phyloP scores from a whole-genome alignment of 2,888 invertebrate genomes.

The Meganola albula region DNA sequence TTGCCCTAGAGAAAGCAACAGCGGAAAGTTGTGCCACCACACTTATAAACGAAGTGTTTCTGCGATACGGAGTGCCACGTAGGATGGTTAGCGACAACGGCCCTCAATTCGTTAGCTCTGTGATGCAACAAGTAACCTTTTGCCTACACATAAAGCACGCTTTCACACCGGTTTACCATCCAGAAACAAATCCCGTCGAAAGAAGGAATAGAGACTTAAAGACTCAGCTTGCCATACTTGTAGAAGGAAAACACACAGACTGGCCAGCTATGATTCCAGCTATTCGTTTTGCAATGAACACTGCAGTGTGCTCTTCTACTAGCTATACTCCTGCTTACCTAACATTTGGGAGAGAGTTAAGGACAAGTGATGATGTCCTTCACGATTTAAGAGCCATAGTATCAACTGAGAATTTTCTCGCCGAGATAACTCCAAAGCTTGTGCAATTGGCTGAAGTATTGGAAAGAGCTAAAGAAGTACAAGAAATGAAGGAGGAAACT shows the following conservation, averaged over 20 bases:
- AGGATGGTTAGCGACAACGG: constrained; percentile 43
- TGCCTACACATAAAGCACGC: constrained; percentile 27
- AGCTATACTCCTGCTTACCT: constrained; percentile 9
- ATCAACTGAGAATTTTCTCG: constrained; percentile 8
- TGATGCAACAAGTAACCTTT: constrained; percentile 35
- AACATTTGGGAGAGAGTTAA: constrained; percentile 15
- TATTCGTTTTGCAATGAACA: constrained; percentile 20
- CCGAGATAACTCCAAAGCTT: constrained; percentile 11
- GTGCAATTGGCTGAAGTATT: background rate
- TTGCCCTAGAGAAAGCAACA: background rate
- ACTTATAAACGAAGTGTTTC: constrained; percentile 35
- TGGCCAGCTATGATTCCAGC: constrained; percentile 9
- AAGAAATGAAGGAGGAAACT: constrained; percentile 8
- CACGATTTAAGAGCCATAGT: constrained; percentile 7
- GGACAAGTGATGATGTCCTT: constrained; percentile 5
- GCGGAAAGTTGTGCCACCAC: constrained; percentile 25
- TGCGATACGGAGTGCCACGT: constrained; percentile 36
- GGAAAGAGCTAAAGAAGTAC: constrained; percentile 4
- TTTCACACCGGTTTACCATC: constrained; percentile 37
- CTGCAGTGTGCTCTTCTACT: constrained; percentile 1
- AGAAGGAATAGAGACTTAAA: constrained; percentile 20
- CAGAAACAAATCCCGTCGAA: constrained; percentile 24
- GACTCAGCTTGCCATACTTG: constrained; percentile 16
- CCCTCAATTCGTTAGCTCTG: constrained; percentile 32
- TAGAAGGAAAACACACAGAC: constrained; percentile 6